Evolutionary conservation across 37 sponge, comb jelly and placozoan genomes (phyloP).

Genomic region (Ianthella basta): DNA sequence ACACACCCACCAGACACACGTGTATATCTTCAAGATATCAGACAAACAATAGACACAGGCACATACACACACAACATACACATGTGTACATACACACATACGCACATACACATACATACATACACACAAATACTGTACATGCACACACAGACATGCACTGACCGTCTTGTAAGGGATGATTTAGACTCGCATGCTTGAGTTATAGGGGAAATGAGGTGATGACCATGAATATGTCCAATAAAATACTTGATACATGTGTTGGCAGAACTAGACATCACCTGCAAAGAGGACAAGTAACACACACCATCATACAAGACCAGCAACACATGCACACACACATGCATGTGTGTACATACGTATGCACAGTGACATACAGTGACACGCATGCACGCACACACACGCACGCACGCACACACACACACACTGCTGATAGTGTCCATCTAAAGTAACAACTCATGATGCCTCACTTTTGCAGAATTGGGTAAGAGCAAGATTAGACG

Average conservation of each 20-base stretch:
- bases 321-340: not conserved
- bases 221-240: slow-evolving; percentile 50
- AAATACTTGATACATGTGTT: slow-evolving; percentile 57
- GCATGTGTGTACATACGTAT: not conserved
- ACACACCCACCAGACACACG: not conserved
- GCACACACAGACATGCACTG: not conserved
- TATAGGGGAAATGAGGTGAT: slow-evolving; percentile 50
- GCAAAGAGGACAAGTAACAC: too few species aligned
- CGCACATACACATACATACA: not conserved
- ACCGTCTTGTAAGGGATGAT: slow-evolving; percentile 63
- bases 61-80: not conserved
- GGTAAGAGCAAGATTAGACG: slow-evolving; percentile 66
- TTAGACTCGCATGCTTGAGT: slow-evolving; percentile 55
- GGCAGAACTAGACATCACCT: slow-evolving; percentile 78
- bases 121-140: not conserved
- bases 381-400: slow-evolving; percentile 6
- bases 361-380: not conserved
- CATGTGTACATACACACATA: slow-evolving; percentile 20
- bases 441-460: not conserved
- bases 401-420: slow-evolving; percentile 10
- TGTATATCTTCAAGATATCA: too few species aligned
- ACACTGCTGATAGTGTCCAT: not conserved
- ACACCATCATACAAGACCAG: too few species aligned
- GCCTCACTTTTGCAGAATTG: slow-evolving; percentile 71
- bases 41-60: not conserved